These are phyloP conservation scores for Onychorhynchus coronatus DNA, from an alignment of 2,113 vertebrate species.

Conservation along the genomic window DNA sequence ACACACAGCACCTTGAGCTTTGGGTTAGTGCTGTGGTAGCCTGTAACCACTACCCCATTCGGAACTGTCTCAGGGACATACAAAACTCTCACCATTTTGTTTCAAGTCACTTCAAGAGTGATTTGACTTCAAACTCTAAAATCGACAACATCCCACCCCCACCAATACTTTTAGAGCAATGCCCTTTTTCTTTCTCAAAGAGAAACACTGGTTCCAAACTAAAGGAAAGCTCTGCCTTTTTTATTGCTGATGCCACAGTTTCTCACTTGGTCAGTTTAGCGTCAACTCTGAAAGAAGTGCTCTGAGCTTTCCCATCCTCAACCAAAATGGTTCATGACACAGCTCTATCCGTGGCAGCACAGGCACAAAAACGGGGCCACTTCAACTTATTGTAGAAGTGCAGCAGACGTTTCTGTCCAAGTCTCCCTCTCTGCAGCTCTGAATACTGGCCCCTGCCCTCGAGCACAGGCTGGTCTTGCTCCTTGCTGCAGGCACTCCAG, in stretches of 20 bases:
- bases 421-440: background rate
- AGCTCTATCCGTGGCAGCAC: background rate
- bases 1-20: background rate
- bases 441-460: background rate
- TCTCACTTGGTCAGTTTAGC: background rate
- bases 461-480: background rate
- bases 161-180: background rate
- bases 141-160: background rate
- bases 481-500: background rate
- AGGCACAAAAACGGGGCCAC: background rate
- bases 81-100: background rate
- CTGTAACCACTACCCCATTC: background rate
- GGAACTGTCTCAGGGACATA: background rate
- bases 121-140: background rate
- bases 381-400: background rate
- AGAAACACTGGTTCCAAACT: background rate
- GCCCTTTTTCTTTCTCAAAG: background rate
- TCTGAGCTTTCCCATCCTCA: background rate
- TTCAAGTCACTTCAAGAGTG: background rate
- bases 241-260: background rate
- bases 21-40: background rate
- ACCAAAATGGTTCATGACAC: accelerated
- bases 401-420: background rate
- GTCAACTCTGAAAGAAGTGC: background rate
- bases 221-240: background rate